Evolutionary conservation across 2,888 invertebrate genomes (phyloP).

Genomic region (Drosophila nr. perissopoda): DNA sequence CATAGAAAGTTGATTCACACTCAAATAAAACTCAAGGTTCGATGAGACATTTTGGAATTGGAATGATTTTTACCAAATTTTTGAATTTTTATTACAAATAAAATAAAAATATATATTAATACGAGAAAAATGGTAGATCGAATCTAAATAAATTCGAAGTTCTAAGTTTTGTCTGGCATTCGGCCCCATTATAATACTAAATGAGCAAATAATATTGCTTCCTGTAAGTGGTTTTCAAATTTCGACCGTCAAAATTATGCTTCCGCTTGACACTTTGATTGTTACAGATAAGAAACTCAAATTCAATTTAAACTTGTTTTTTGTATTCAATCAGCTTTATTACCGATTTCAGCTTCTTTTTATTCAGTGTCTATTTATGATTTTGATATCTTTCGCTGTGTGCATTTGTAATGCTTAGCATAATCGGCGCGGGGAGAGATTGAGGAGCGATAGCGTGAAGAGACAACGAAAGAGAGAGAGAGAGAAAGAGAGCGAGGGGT

Average conservation of each 20-base stretch:
- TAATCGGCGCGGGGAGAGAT: background rate
- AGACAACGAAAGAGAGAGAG: background rate
- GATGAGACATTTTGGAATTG: background rate
- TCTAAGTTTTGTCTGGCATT: background rate
- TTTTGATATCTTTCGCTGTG: background rate
- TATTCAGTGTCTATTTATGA: background rate
- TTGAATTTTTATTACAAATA: background rate
- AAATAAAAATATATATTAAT: background rate
- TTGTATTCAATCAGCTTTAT: background rate
- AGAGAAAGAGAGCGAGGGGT: background rate
- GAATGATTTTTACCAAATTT: background rate
- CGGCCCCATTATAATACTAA: background rate
- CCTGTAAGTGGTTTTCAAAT: background rate
- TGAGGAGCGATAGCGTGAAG: too few species aligned
- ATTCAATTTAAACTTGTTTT: background rate
- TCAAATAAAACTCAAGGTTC: background rate
- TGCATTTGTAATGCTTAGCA: background rate
- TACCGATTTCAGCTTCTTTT: background rate
- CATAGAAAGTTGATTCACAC: background rate
- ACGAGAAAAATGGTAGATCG: background rate
- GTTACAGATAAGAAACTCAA: background rate
- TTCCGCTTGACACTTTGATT: too few species aligned
- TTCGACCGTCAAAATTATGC: background rate
- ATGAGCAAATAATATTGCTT: background rate
- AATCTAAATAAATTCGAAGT: too few species aligned